Evolutionary conservation across 2,888 invertebrate species (phyloP), one percentile per base, ranked within the genome.

Genomic region (Callosobruchus maculatus): DNA sequence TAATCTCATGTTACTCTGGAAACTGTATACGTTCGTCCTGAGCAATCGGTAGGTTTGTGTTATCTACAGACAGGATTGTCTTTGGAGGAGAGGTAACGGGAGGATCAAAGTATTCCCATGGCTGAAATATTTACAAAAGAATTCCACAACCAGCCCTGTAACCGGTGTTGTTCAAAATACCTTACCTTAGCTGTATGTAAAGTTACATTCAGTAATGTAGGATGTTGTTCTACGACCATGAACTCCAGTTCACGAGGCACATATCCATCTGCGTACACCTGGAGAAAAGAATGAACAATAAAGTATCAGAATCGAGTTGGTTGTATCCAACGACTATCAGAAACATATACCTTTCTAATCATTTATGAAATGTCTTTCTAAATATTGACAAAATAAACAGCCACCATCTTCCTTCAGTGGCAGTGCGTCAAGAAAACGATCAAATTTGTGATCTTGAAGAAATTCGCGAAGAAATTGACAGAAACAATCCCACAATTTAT

Each of bases 221-320:
- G 95, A 86, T 95, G 95, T 81, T 93, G 92, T 79, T 96, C 95
- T 71, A 94, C 92, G 9, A 97, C 95, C 87, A 93, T 93, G 84
- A 97, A 95, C 84, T 96, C 95, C 26, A 95, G 89, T 86, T 96
- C 95, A 81, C 93, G 91, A 0, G 96, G 95, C 68, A 93, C 89
- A 84, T 92, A 96, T 68, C 95, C 95, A 82, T 95, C 95, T 31
- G 95, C 95, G 82, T 93, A 93, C 20, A 95, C 93, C 95, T 96
- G 83, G 2, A 82, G 79, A 21, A 74, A 30, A 22, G n/a, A 74
- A 72, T 70, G 20, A 49, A 20, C 26, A 22, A 49, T 0, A 68
- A 4, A 49, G 66, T 66, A 67, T 2, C n/a, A n/a, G n/a, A n/a
- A n/a, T n/a, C n/a, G n/a, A n/a, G n/a, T n/a, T n/a, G n/a, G n/a